These are phyloP conservation scores for Siniperca knerii DNA, from an alignment of 2,113 vertebrate species.

Conservation along the genomic window DNA sequence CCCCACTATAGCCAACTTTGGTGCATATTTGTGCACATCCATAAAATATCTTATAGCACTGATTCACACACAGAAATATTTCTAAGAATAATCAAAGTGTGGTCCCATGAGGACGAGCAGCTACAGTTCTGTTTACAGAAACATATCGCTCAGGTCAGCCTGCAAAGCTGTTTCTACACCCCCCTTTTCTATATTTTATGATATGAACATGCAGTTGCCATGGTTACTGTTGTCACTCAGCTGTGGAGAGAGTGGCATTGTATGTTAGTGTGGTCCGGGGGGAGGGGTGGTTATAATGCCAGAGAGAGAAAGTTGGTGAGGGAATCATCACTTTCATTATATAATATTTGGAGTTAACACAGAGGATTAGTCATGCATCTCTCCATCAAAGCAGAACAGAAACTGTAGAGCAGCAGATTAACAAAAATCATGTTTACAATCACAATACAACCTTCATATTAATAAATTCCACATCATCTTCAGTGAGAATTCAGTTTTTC, in stretches of 20 bases:
- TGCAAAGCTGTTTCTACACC: not conserved
- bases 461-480: not conserved
- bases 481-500: not conserved
- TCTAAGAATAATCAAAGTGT: not conserved
- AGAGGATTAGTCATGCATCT: slow-evolving; percentile 51
- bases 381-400: not conserved
- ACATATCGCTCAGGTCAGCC: not conserved
- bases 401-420: slow-evolving; percentile 17
- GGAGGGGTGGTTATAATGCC: slow-evolving; percentile 4
- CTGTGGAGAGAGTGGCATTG: slow-evolving; percentile 18
- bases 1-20: not conserved
- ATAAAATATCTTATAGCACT: too few relatives aligned
- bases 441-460: slow-evolving; percentile 21
- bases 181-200: slow-evolving; percentile 21
- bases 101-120: not conserved
- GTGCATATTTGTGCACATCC: not conserved
- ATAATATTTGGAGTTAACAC: slow-evolving; percentile 50
- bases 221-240: slow-evolving; percentile 47
- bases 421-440: slow-evolving; percentile 23
- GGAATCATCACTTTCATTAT: slow-evolving; percentile 25
- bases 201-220: slow-evolving; percentile 46
- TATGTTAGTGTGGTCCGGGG: slow-evolving; percentile 9
- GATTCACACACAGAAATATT: not conserved
- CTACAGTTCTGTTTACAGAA: slow-evolving; percentile 1
- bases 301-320: slow-evolving; percentile 9